A percentile compares a stretch with the other conserved stretches of the same genome.
Conservation (phyloP, 2,797 vertebrate species). For the Coracias cyanogaster region DNA sequence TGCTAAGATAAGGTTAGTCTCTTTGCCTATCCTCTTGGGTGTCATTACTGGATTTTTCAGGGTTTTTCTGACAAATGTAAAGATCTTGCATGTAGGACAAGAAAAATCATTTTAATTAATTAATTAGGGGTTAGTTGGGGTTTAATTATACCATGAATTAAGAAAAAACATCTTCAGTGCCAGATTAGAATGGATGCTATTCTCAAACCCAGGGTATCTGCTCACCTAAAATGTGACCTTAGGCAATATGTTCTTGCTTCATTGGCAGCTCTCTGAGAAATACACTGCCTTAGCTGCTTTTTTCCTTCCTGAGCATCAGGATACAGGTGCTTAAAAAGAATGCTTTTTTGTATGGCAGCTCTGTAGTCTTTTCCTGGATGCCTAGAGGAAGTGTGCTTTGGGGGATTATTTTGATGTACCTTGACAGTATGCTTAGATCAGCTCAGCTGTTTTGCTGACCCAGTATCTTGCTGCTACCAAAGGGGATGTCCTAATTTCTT, state of each 20-base stretch:
- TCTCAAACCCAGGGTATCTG: neutral
- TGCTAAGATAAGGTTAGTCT: neutral
- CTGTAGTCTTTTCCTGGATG: neutral
- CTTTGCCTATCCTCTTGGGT: neutral
- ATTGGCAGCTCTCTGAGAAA: neutral
- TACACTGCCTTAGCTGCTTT: neutral
- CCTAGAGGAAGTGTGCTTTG: neutral
- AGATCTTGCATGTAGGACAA: slow-evolving; percentile 6
- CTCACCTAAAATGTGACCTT: neutral
- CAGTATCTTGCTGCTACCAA: neutral
- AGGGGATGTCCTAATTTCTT: neutral
- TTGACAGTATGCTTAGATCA: neutral
- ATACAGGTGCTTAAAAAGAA: neutral
- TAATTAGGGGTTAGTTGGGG: neutral
- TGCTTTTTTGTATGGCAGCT: neutral
- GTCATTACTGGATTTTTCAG: neutral
- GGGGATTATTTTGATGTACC: neutral
- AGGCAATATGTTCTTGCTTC: neutral
- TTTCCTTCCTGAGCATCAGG: neutral
- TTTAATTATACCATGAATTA: slow-evolving; percentile 29
- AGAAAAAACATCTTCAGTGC: neutral
- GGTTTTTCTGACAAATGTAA: neutral
- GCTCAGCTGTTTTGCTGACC: neutral
- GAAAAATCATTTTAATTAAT: slow-evolving; percentile 32
- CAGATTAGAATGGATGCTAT: neutral